Conservation (phyloP, 2,888 invertebrate species). For the Chirona hameri region DNA sequence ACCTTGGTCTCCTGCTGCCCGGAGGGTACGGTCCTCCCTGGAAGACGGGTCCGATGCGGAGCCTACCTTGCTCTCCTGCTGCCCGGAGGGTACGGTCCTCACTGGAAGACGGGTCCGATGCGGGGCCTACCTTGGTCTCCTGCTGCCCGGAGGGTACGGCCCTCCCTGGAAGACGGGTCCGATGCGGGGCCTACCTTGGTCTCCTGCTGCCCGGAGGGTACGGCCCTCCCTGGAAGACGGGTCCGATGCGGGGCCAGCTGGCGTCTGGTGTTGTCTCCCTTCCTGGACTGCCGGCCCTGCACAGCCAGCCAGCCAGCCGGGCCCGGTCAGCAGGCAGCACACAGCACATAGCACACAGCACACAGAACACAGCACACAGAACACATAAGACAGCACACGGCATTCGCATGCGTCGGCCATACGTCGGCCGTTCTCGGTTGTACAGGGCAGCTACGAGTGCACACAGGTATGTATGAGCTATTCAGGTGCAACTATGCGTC, state of each 20-base stretch:
- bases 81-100: background rate
- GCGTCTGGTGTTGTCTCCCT: slow-evolving; percentile 69
- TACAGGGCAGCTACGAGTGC: background rate
- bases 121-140: background rate
- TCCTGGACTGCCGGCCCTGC: slow-evolving; percentile 36
- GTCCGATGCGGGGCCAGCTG: slow-evolving; percentile 52
- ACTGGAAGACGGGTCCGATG: too few relatives aligned
- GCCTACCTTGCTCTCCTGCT: too few relatives aligned
- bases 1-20: background rate
- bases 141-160: background rate
- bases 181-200: slow-evolving; percentile 44
- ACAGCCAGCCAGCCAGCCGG: background rate
- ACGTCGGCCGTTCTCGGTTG: background rate
- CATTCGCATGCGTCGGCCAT: background rate
- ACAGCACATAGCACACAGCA: background rate
- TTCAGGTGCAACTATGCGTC: too few relatives aligned
- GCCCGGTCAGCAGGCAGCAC: background rate
- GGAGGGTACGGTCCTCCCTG: background rate
- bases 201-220: slow-evolving; percentile 5
- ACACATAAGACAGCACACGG: background rate
- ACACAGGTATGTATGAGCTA: too few relatives aligned
- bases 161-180: too few relatives aligned
- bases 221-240: slow-evolving; percentile 8
- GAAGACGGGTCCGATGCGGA: too few relatives aligned
- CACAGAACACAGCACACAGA: background rate